Conservation (phyloP, 2,797 vertebrate genomes). For the Lindbergichthys nudifrons region DNA sequence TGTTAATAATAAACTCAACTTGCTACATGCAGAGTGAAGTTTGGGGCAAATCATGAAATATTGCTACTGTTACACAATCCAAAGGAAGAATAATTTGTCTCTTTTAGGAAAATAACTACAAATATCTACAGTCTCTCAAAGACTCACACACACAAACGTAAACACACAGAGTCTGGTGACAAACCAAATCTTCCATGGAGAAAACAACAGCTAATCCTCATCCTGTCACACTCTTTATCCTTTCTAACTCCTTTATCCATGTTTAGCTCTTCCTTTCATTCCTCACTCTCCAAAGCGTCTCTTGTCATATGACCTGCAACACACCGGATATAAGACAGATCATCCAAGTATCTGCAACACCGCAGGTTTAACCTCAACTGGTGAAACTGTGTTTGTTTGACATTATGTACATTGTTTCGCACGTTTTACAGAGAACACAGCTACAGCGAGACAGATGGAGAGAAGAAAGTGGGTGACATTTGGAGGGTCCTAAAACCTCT, state of each 20-base stretch:
- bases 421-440: not conserved
- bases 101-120: constrained; percentile 17
- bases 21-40: not conserved
- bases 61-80: not conserved
- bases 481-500: constrained; percentile 61
- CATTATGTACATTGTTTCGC: constrained; percentile 23
- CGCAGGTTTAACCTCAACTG: constrained; percentile 10
- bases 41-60: not conserved
- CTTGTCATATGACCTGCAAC: constrained; percentile 39
- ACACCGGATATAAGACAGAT: constrained; percentile 28
- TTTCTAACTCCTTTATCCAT: constrained; percentile 66
- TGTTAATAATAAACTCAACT: not conserved
- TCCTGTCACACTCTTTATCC: constrained; percentile 60
- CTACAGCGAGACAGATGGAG: constrained; percentile 43
- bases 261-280: constrained; percentile 60
- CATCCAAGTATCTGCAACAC: constrained; percentile 27
- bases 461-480: constrained; percentile 48
- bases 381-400: constrained; percentile 1
- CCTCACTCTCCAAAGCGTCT: constrained; percentile 22
- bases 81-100: constrained; percentile 5
- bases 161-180: constrained; percentile 19
- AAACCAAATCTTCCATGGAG: constrained; percentile 46
- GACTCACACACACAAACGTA: constrained; percentile 1
- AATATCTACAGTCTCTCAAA: constrained; percentile 18
- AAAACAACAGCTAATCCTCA: constrained; percentile 62